Evolutionary conservation across 1,140 invertebrate species (phyloP), one percentile per base, ranked within the genome.

Genomic region (Apis laboriosa): DNA sequence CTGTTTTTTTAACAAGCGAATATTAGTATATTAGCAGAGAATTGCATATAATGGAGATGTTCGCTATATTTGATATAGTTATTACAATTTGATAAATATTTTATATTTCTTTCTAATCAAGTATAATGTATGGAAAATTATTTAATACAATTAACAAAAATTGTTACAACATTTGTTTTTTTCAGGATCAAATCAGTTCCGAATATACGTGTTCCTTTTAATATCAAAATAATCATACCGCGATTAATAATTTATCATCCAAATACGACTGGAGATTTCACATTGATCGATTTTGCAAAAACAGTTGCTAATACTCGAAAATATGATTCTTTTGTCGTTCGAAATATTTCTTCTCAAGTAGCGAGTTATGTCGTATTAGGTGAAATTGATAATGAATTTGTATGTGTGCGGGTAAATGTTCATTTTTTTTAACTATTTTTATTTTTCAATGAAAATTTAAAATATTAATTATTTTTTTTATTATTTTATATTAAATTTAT

Each of bases 271-370:
- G 89, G 84, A 24, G 81, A 89, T 34, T 92, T 93, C 75, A 92
- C 91, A 9, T 86, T 93, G 0, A 80, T 93, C 4, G 88, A 92
- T 82, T 93, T 93, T 75, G 78, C 90, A 21, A 51, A 78, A 13
- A 90, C 88, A 0, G 86, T 88, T 68, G 73, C 84, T 12, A 87
- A 87, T 12, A 89, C 89, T 11, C 61, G 75, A 28, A 76, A 86
- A 43, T 87, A 86, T 61, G 83, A 90, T 56, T 89, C 88, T 1
- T 80, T 92, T 7, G 76, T 90, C 3, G 71, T 93, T 24, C 61
- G 80, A 68, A 93, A 92, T 77, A 24, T 84, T 49, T 92, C 91
- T 0, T 88, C 92, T 11, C 83, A 86, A 76, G 71, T 70, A 17
- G 72, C 85, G 19, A 89, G 28, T 72, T 92, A 91, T 24, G 85